Evolutionary conservation across 2,113 vertebrate genomes (phyloP).

Genomic region (Lepidothrix coronata): DNA sequence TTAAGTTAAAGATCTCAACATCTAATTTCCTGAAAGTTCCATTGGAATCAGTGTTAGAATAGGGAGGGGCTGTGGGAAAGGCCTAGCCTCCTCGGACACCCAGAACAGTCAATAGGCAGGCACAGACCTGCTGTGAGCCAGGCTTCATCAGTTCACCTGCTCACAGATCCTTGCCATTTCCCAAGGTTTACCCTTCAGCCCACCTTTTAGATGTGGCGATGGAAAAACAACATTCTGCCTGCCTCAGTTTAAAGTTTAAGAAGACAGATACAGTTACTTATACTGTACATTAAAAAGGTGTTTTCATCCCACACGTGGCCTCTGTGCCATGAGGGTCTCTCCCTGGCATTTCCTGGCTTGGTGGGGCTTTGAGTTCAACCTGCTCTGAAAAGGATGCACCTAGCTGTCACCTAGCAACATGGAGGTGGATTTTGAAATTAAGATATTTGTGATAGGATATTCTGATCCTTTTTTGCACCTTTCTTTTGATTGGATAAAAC

Average conservation of each 20-base stretch:
- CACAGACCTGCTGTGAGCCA: neutral
- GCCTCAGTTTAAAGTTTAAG: neutral
- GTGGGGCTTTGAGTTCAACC: neutral
- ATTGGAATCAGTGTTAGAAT: neutral
- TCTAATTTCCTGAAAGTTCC: neutral
- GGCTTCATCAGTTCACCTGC: neutral
- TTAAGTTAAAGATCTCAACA: neutral
- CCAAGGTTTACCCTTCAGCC: neutral
- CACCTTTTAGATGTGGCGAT: neutral
- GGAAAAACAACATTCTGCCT: neutral
- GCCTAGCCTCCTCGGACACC: neutral
- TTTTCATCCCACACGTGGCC: neutral
- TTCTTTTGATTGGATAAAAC: neutral
- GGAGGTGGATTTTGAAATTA: neutral
- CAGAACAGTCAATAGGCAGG: neutral
- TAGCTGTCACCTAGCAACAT: neutral
- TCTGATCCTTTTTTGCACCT: neutral
- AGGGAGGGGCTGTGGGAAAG: neutral
- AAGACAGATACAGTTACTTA: neutral
- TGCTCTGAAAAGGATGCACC: neutral
- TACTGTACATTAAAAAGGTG: neutral
- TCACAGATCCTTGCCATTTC: neutral
- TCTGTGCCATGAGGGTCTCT: neutral
- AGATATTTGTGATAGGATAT: neutral
- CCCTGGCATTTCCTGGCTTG: neutral